Conservation (phyloP, 1,140 invertebrate genomes). For the Bombus consobrinus region DNA sequence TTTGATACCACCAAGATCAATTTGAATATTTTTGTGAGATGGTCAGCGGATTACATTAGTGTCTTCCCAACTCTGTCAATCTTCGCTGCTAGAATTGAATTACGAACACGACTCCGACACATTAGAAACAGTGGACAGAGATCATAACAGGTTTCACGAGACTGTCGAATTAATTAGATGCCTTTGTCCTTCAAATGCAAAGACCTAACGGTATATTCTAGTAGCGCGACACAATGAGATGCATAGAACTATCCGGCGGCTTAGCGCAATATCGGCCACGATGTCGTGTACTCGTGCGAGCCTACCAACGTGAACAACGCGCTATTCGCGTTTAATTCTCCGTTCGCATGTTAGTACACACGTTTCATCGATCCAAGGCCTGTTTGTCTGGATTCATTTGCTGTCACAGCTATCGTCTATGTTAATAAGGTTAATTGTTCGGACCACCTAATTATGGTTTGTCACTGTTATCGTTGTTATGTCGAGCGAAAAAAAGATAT, state of each 20-base stretch:
- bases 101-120: not conserved
- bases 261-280: not conserved
- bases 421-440: slow-evolving; percentile 43
- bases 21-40: too few relatives aligned
- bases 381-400: not conserved
- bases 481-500: not conserved
- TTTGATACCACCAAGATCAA: too few relatives aligned
- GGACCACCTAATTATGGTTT: slow-evolving; percentile 28
- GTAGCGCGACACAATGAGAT: slow-evolving; percentile 3
- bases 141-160: not conserved
- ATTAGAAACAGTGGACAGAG: not conserved
- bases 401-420: not conserved
- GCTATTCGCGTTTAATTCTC: slow-evolving; percentile 20
- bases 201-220: not conserved
- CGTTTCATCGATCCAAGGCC: not conserved
- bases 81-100: not conserved
- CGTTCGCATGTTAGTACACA: not conserved
- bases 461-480: not conserved
- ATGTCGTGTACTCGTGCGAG: not conserved
- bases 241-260: slow-evolving; percentile 2
- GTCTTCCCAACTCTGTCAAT: not conserved
- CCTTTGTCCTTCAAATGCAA: slow-evolving; percentile 8
- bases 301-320: not conserved
- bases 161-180: slow-evolving; percentile 29
- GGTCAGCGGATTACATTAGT: not conserved